Evolutionary conservation across 1,140 invertebrate species (phyloP).

Genomic region (Cyrtorhinus lividipennis): DNA sequence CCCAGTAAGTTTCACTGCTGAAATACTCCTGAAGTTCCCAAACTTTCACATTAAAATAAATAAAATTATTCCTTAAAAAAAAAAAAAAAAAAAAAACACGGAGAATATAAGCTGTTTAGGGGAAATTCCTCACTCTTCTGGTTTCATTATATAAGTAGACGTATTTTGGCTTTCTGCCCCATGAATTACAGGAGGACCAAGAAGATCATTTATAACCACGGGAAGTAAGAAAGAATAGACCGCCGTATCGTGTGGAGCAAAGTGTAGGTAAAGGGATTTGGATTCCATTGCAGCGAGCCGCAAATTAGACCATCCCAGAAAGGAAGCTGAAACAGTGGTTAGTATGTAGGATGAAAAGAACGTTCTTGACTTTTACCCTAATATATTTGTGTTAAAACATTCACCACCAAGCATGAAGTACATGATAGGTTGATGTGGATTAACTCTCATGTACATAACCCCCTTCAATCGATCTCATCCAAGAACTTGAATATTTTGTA

Average conservation of each 20-base stretch:
- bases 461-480: too few relatives aligned
- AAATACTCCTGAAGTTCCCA: background rate
- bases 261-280: constrained; percentile 19
- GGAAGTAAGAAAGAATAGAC: constrained; percentile 20
- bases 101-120: background rate
- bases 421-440: too few relatives aligned
- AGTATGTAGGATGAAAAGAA: too few relatives aligned
- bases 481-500: too few relatives aligned
- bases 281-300: background rate
- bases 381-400: too few relatives aligned
- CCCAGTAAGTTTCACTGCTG: background rate
- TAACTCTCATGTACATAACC: too few relatives aligned
- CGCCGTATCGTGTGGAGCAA: constrained; percentile 17
- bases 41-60: background rate
- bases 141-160: background rate
- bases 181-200: constrained; percentile 12
- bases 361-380: too few relatives aligned
- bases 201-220: constrained; percentile 12
- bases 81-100: background rate
- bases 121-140: background rate
- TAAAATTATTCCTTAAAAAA: background rate
- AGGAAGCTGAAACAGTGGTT: background rate
- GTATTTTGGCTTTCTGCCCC: background rate
- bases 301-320: background rate
- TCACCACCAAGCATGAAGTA: too few relatives aligned